These are phyloP conservation scores for Stigmatopora nigra DNA, from an alignment of 2,113 vertebrate genomes.

Conservation along the genomic window DNA sequence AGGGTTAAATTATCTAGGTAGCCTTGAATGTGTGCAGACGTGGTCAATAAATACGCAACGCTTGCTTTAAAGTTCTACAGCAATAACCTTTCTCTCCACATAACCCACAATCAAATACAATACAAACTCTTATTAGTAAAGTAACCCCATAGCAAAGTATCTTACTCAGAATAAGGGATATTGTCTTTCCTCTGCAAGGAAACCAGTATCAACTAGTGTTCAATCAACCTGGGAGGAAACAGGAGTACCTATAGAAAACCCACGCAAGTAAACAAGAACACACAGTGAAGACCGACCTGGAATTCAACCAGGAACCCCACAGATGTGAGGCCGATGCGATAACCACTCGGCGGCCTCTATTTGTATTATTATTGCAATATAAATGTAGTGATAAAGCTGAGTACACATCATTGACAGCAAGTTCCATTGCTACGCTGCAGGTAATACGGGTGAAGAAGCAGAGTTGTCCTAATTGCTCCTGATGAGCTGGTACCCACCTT, in stretches of 20 bases:
- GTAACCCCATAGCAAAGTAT: neutral
- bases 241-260: too few species aligned
- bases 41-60: slow-evolving; percentile 18
- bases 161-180: neutral
- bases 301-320: too few species aligned
- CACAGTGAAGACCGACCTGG: too few species aligned
- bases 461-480: slow-evolving; percentile 7
- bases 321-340: too few species aligned
- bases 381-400: neutral
- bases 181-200: neutral
- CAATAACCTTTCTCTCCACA: too few species aligned
- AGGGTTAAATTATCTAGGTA: slow-evolving; percentile 61
- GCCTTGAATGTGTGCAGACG: slow-evolving; percentile 41
- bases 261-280: too few species aligned
- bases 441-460: slow-evolving; percentile 2
- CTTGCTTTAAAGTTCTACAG: slow-evolving; percentile 20
- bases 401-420: neutral
- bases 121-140: neutral
- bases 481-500: slow-evolving; percentile 2
- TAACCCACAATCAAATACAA: too few species aligned
- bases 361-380: neutral
- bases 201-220: neutral
- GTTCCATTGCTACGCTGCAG: neutral
- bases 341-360: neutral
- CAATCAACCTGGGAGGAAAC: neutral